Conservation (phyloP, 1,140 invertebrate species). For the Heliconius congener region DNA sequence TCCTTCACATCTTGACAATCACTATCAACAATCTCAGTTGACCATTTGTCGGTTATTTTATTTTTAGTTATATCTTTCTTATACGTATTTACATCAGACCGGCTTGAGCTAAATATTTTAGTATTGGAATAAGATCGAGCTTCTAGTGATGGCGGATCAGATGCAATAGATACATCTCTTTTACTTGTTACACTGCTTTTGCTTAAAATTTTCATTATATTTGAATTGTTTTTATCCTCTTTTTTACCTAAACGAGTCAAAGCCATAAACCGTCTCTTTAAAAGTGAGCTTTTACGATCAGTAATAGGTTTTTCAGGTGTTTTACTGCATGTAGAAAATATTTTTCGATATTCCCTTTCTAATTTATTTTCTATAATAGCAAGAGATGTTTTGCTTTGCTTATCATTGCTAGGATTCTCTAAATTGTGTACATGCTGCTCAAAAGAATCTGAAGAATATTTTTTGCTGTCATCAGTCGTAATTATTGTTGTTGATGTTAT, state of each 20-base stretch:
- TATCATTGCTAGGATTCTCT: conserved; percentile 54
- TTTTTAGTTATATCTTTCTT: conserved; percentile 29
- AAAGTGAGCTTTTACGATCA: conserved; percentile 55
- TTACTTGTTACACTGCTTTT: conserved; percentile 39
- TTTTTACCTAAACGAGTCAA: conserved; percentile 53
- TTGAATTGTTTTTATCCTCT: conserved; percentile 46
- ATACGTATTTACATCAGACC: conserved; percentile 28
- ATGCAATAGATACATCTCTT: conserved; percentile 62
- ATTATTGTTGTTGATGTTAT: conserved; percentile 5
- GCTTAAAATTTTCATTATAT: conserved; percentile 42
- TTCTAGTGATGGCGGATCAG: conserved; percentile 62
- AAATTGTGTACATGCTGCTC: conserved; percentile 67
- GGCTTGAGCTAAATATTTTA: conserved; percentile 47
- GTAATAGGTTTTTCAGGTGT: conserved; percentile 40
- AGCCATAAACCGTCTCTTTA: conserved; percentile 57
- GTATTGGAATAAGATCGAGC: conserved; percentile 51
- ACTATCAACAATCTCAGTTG: conserved; percentile 42
- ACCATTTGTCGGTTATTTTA: conserved; percentile 35
- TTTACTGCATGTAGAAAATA: conserved; percentile 50
- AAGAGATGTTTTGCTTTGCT: conserved; percentile 41
- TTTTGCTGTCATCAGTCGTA: conserved; percentile 26
- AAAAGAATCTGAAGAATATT: conserved; percentile 60
- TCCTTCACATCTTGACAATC: conserved; percentile 57
- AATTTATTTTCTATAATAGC: conserved; percentile 62
- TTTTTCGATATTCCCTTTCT: conserved; percentile 61